phyloP scores from a whole-genome alignment of 1,140 invertebrate species.

The Drosophila obscura region DNA sequence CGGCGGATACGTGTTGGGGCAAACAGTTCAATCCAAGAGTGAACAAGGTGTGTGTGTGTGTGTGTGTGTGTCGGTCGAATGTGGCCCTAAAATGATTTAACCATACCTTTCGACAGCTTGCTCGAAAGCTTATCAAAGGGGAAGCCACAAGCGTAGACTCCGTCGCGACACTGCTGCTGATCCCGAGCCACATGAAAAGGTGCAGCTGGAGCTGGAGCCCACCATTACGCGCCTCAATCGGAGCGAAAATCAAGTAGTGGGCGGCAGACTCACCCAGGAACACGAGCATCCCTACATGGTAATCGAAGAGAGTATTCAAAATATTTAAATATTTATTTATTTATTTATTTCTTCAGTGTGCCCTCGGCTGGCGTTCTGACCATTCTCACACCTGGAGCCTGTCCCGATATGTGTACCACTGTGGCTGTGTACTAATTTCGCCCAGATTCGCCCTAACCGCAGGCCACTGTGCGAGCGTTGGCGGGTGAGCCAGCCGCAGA shows the following conservation, averaged over 20 bases:
- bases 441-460: conserved; percentile 52
- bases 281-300: conserved; percentile 63
- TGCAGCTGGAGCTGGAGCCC: conserved; percentile 25
- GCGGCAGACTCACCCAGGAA: conserved; percentile 34
- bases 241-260: conserved; percentile 26
- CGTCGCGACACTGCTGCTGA: conserved; percentile 2
- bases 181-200: conserved; percentile 1
- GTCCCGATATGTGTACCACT: conserved; percentile 39
- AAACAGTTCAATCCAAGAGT: conserved; percentile 18
- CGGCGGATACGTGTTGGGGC: conserved; percentile 32
- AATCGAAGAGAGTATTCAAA: background rate
- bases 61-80: background rate
- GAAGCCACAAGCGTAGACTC: conserved; percentile 16
- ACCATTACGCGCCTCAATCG: conserved; percentile 22
- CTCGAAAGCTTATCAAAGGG: conserved; percentile 18
- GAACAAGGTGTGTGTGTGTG: conserved; percentile 40
- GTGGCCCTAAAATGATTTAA: background rate
- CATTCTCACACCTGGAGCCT: background rate
- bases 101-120: conserved; percentile 18
- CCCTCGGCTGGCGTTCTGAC: conserved; percentile 49
- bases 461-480: conserved; percentile 54
- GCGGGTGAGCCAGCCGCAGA: conserved; percentile 42
- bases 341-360: conserved; percentile 39
- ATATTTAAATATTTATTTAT: too few species aligned
- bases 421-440: conserved; percentile 56